phyloP scores from a whole-genome alignment of 2,797 vertebrate genomes.

The Diplodus sargus region DNA sequence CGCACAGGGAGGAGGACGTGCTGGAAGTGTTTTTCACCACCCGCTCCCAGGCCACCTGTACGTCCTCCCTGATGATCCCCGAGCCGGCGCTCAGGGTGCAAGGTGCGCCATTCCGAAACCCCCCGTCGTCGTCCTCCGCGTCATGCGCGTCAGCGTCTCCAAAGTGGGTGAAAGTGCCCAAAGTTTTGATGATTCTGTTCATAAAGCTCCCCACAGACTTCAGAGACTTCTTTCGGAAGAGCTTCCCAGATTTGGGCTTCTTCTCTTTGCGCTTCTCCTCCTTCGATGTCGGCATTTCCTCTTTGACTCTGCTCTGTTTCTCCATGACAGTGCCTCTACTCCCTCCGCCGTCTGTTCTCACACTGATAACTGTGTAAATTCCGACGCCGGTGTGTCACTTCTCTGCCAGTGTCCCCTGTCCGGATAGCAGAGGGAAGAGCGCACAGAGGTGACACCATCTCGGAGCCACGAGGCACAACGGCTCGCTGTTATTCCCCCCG shows the following conservation, averaged over 20 bases:
- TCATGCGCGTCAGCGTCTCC: slow-evolving; percentile 75
- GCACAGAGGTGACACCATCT: slow-evolving; percentile 75
- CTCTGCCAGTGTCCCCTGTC: slow-evolving; percentile 57
- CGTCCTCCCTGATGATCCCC: slow-evolving; percentile 67
- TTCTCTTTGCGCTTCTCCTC: slow-evolving; percentile 78
- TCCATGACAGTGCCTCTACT: slow-evolving; percentile 68
- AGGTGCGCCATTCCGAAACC: slow-evolving; percentile 82
- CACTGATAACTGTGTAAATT: slow-evolving; percentile 28
- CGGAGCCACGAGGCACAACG: slow-evolving; percentile 63
- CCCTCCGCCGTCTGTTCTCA: slow-evolving; percentile 13
- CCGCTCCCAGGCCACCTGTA: slow-evolving; percentile 49
- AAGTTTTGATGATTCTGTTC: slow-evolving; percentile 88
- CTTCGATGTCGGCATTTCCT: slow-evolving; percentile 61
- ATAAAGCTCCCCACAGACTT: slow-evolving; percentile 86
- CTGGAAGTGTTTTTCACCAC: slow-evolving; percentile 63
- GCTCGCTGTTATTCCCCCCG: slow-evolving; percentile 45
- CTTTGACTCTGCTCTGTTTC: slow-evolving; percentile 55
- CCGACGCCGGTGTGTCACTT: slow-evolving; percentile 60
- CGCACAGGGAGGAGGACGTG: slow-evolving; percentile 67
- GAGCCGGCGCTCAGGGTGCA: slow-evolving; percentile 79
- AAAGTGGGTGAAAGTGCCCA: slow-evolving; percentile 86
- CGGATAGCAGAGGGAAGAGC: slow-evolving; percentile 56
- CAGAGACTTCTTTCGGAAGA: slow-evolving; percentile 85
- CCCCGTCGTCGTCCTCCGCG: slow-evolving; percentile 88
- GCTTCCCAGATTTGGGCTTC: slow-evolving; percentile 74